phyloP scores from a whole-genome alignment of 2,888 invertebrate species.

The Oxystoma pomonae region DNA sequence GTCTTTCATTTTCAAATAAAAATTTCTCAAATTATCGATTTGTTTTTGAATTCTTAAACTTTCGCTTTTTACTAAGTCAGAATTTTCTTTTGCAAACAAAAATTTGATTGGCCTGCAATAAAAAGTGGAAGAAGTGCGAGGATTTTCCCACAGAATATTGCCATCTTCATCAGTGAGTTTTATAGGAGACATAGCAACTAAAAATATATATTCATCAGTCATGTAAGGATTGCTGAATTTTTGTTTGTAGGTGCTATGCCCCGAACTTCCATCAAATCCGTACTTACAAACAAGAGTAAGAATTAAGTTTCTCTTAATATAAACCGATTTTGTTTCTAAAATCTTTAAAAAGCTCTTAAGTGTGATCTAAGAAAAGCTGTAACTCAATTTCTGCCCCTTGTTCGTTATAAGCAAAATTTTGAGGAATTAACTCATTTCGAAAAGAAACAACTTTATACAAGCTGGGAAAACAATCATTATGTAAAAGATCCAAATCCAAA shows the following conservation, averaged over 20 bases:
- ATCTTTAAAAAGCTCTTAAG: too few relatives aligned
- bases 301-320: too few relatives aligned
- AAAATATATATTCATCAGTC: constrained; percentile 1
- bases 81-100: neutral
- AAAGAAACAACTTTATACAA: too few relatives aligned
- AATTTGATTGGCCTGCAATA: neutral
- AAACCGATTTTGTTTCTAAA: too few relatives aligned
- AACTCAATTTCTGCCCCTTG: too few relatives aligned
- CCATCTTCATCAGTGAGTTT: neutral
- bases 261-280: constrained; percentile 2
- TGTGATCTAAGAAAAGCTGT: too few relatives aligned
- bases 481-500: too few relatives aligned
- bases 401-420: too few relatives aligned
- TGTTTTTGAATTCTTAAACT: neutral
- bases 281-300: neutral
- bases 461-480: too few relatives aligned
- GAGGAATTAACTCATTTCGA: too few relatives aligned
- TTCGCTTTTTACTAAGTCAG: neutral
- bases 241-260: constrained; percentile 5
- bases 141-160: constrained; percentile 3
- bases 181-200: constrained; percentile 4
- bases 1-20: neutral
- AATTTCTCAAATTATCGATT: neutral
- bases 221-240: neutral
- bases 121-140: constrained; percentile 1